Percentiles rank a stretch among this genome's conserved stretches.
Conservation (phyloP, 2,888 invertebrate genomes). For the Tortrix viridana region DNA sequence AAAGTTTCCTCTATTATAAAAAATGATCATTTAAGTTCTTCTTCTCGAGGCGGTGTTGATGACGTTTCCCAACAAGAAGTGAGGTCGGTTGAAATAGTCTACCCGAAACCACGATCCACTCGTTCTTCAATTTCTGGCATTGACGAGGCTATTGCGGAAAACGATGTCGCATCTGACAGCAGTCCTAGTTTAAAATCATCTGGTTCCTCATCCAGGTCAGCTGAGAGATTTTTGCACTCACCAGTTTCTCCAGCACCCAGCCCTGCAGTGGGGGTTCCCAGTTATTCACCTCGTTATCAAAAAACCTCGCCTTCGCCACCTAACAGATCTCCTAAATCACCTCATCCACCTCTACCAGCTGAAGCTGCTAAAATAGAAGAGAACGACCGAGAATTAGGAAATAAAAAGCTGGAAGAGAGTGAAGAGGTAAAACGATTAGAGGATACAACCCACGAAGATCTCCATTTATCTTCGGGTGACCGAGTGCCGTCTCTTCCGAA, state of each 20-base stretch:
- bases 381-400: conserved; percentile 49
- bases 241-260: conserved; percentile 49
- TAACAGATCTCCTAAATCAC: conserved; percentile 59
- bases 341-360: conserved; percentile 52
- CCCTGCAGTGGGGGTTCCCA: conserved; percentile 50
- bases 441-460: conserved; percentile 47
- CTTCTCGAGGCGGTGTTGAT: conserved; percentile 53
- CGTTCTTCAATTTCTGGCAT: conserved; percentile 59
- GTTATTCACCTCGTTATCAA: conserved; percentile 55
- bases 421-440: conserved; percentile 43
- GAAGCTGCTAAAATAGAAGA: conserved; percentile 50
- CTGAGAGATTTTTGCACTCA: conserved; percentile 58
- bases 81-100: conserved; percentile 54
- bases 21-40: conserved; percentile 60
- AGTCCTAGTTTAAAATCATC: conserved; percentile 52
- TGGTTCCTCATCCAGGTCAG: conserved; percentile 50
- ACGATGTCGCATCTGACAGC: conserved; percentile 46
- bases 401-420: conserved; percentile 54
- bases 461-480: conserved; percentile 37
- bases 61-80: conserved; percentile 44
- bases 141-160: conserved; percentile 46
- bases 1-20: conserved; percentile 54
- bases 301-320: conserved; percentile 70
- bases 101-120: conserved; percentile 54
- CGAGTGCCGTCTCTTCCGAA: conserved; percentile 45